Base-by-base conservation (phyloP, 53 echinoderm and acorn worm genomes). In the Echinometra lucunter region DNA sequence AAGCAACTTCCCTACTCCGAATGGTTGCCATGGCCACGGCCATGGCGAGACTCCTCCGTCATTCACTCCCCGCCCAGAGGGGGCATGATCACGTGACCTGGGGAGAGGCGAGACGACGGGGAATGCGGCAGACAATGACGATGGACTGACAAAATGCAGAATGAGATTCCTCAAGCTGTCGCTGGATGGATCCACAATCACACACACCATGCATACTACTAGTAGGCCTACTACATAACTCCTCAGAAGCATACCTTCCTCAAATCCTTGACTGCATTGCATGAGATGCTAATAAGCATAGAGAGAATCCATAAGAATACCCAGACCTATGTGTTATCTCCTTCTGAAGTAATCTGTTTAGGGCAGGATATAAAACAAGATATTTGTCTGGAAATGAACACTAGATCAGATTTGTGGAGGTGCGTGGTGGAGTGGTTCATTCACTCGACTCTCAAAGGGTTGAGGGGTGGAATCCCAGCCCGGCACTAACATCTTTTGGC, bases 21-120 rank as follows among this genome's bases (percentile, higher is more conserved):
- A 58, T 19, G 40, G 89, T 89, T 60, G 17, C 89, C 40, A 58
- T 58, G 60, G 89, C 2, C 2, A 89, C 40, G 89, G 23, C 58
- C 89, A 57, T 89, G 89, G 89, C 60, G 37, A 89, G 89, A 58
- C 58, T 37, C 60, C 58, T 60, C 58, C 89, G 85, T 89, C 89
- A 89, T 89, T 89, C 89, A 57, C 89, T 89, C 89, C 89, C 85
- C 60, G 18, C 60, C 89, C 91, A 69, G 44, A 38, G 70, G 91
- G 91, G 67, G 38, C 47, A 60, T 66, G 91, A 45, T 91, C 91
- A 91, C 69, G 67, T 91, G 91, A 91, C 91, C 49, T n/a, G 21
- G 91, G 42, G 89, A 60, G 89, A 89, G 89, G 89, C 91, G 91
- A 91, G 91, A 91, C 91, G 69, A 69, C 63, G 69, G 66, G 91